Conservation (phyloP, 2,113 vertebrate species). For the Cervus canadensis region DNA sequence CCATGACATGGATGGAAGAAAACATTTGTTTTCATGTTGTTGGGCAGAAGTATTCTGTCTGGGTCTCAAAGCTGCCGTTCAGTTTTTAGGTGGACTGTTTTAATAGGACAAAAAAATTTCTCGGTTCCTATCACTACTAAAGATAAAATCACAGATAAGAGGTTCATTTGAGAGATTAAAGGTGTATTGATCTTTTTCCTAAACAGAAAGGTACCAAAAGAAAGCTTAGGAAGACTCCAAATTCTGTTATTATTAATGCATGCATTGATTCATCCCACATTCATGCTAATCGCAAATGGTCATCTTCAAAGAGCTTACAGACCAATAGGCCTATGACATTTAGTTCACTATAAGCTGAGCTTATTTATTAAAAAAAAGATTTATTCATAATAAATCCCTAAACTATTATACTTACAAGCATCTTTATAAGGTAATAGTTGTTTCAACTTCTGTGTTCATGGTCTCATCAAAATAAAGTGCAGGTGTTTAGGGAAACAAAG, state of each 20-base stretch:
- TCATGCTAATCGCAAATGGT: neutral
- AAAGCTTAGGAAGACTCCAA: neutral
- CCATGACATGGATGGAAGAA: neutral
- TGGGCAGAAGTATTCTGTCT: neutral
- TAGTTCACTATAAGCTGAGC: neutral
- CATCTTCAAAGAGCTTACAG: neutral
- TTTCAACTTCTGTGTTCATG: constrained; percentile 16
- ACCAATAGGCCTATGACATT: neutral
- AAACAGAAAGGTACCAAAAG: neutral
- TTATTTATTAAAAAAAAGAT: neutral
- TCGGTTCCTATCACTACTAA: neutral
- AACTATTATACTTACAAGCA: neutral
- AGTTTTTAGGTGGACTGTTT: neutral
- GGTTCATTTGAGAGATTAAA: neutral
- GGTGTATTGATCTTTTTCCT: neutral
- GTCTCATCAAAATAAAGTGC: constrained; percentile 4
- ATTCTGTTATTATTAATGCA: neutral
- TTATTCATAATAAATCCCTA: neutral
- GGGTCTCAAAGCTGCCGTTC: neutral
- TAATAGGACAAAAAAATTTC: constrained; percentile 4
- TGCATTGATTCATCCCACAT: neutral
- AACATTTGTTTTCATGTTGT: neutral
- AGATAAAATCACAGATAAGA: neutral
- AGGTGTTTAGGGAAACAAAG: neutral
- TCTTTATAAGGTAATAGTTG: neutral